Evolutionary conservation across 1,140 invertebrate genomes (phyloP).

Genomic region (Penaeus japonicus): DNA sequence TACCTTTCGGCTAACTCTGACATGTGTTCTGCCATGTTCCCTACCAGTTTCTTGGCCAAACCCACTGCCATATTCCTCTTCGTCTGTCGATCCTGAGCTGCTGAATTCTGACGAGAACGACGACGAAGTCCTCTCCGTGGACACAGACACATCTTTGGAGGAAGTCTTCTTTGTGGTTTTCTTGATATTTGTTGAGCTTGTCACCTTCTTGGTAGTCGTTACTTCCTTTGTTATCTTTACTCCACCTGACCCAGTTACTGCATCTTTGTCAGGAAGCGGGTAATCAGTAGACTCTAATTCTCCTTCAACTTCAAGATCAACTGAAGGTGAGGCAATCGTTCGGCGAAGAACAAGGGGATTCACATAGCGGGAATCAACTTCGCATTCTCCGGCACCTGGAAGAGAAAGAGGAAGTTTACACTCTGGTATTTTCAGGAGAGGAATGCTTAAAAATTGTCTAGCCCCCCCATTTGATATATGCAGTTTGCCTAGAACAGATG

Average conservation of each 20-base stretch:
- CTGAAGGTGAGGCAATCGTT: background rate
- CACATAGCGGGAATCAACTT: slow-evolving; percentile 68
- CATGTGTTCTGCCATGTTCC: slow-evolving; percentile 29
- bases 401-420: background rate
- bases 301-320: slow-evolving; percentile 29
- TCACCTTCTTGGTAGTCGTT: slow-evolving; percentile 32
- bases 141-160: background rate
- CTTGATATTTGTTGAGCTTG: slow-evolving; percentile 43
- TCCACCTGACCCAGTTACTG: background rate
- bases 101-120: slow-evolving; percentile 8
- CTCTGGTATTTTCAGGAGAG: background rate
- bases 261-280: background rate
- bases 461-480: no score
- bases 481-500: no score
- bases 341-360: slow-evolving; percentile 74
- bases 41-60: background rate
- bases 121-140: slow-evolving; percentile 2
- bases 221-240: slow-evolving; percentile 38
- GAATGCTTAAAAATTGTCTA: no score
- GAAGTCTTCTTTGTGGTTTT: slow-evolving; percentile 25
- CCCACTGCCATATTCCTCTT: slow-evolving; percentile 25
- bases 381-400: slow-evolving; percentile 72
- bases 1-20: slow-evolving; percentile 40
- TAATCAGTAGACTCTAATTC: slow-evolving; percentile 38
- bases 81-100: background rate